A percentile compares a stretch with the other conserved stretches of the same genome.
These are phyloP conservation scores for Hemichromis elongatus DNA, from an alignment of 2,113 vertebrate species.

Conservation along the genomic window DNA sequence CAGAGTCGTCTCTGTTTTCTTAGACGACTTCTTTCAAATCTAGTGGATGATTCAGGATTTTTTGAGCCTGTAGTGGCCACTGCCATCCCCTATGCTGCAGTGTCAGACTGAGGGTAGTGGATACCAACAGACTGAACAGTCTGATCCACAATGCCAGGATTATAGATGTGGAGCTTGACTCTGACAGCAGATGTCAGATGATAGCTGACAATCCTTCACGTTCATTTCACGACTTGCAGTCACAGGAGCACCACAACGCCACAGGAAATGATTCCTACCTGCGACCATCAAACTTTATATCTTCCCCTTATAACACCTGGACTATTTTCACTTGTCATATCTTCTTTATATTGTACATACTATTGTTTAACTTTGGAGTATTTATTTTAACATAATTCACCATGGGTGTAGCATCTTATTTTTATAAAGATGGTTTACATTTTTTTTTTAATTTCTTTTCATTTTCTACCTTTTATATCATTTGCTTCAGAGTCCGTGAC, in stretches of 20 bases:
- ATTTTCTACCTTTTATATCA: not conserved
- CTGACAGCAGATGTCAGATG: not conserved
- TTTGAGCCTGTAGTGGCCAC: not conserved
- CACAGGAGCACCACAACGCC: not conserved
- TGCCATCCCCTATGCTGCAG: not conserved
- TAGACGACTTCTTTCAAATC: not conserved
- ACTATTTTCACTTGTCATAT: not conserved
- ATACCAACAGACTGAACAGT: not conserved
- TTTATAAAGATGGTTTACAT: not conserved
- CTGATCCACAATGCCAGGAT: not conserved
- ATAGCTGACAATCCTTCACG: not conserved
- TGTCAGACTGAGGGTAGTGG: not conserved
- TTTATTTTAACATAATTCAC: not conserved
- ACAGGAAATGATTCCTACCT: not conserved
- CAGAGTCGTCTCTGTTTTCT: not conserved
- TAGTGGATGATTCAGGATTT: not conserved
- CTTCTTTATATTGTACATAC: not conserved
- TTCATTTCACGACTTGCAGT: not conserved
- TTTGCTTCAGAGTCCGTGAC: not conserved
- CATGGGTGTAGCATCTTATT: not conserved
- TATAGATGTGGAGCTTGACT: not conserved
- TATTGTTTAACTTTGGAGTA: not conserved
- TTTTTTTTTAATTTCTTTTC: not conserved
- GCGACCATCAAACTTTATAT: not conserved
- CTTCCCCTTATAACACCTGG: not conserved